Base-by-base conservation (phyloP, 2,113 vertebrate species). In the Entosphenus tridentatus region DNA sequence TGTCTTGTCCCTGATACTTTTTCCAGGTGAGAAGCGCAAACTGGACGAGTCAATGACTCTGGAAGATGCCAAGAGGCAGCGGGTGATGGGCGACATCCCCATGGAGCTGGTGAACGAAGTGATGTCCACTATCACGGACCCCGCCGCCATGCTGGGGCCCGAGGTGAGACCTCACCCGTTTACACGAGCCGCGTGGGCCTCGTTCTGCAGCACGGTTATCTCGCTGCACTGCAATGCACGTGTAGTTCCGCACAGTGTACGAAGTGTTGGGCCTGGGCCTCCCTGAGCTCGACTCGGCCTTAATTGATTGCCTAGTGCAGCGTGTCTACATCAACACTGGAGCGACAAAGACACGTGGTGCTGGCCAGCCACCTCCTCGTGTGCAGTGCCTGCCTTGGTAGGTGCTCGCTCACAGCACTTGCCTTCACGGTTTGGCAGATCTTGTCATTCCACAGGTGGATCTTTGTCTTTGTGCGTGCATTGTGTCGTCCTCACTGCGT, bases 21-120 rank as follows among this genome's bases (percentile, higher is more conserved):
- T 21, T 16, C 17, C 73, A 98, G 93, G 90, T 4, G 92, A 98
- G 77, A 98, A 98, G 72, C 80, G 92, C 67, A 98, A 96, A 79
- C 83, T 95, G 1, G 86, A 87, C 0, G 93, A 98, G 77, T 86
- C 84, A 57, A 75, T 96, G 78, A 98, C 92, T 0, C 78, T 98
- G 74, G 93, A 98, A 74, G 93, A 98, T 10, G 93, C 92, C 69
- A 98, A 98, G 73, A 79, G 93, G 72, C 92, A 96, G 70, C 86
- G 93, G 0, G 91, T 98, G 72, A 91, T 97, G 86, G 93, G 93
- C 0, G 93, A 98, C 74, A 98, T 98, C 73, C 90, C 93, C 8
- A 97, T 98, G 93, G 93, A 98, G 77, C 80, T 98, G 74, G 93
- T 98, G 72, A 96, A 97, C 0, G 93, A 98, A 78, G 92, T 98